Conservation (phyloP, 2,797 vertebrate genomes). For the Netta rufina region DNA sequence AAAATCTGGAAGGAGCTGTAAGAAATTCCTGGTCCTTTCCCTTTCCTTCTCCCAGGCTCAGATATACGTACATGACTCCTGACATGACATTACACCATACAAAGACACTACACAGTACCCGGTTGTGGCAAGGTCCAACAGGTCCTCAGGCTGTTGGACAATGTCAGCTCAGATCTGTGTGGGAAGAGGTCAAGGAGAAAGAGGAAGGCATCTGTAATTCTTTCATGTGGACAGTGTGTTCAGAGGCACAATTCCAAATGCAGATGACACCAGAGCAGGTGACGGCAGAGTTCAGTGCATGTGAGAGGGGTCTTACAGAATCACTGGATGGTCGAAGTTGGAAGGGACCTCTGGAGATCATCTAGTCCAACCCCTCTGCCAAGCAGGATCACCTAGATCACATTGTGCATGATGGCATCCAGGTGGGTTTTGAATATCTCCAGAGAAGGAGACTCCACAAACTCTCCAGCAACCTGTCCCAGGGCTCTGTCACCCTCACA, state of each 20-base stretch:
- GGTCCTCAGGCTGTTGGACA: not conserved
- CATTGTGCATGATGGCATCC: no score
- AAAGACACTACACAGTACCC: not conserved
- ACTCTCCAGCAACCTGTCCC: no score
- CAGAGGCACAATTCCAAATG: not conserved
- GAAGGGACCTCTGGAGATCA: no score
- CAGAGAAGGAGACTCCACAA: no score
- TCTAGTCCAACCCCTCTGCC: no score
- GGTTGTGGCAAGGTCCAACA: no score
- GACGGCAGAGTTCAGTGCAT: rapidly evolving
- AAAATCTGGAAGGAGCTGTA: not conserved
- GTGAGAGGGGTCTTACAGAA: not conserved
- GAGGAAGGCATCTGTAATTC: not conserved
- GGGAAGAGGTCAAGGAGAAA: not conserved
- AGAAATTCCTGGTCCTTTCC: not conserved
- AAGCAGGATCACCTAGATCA: no score
- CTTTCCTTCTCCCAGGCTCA: not conserved
- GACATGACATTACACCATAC: not conserved
- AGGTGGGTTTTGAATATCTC: no score
- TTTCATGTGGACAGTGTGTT: rapidly evolving
- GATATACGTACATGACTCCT: not conserved
- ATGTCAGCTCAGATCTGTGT: not conserved
- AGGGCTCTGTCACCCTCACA: no score
- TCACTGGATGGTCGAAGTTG: no score
- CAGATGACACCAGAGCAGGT: not conserved